phyloP scores from a whole-genome alignment of 2,888 invertebrate species.

The Leptopilina myrica region DNA sequence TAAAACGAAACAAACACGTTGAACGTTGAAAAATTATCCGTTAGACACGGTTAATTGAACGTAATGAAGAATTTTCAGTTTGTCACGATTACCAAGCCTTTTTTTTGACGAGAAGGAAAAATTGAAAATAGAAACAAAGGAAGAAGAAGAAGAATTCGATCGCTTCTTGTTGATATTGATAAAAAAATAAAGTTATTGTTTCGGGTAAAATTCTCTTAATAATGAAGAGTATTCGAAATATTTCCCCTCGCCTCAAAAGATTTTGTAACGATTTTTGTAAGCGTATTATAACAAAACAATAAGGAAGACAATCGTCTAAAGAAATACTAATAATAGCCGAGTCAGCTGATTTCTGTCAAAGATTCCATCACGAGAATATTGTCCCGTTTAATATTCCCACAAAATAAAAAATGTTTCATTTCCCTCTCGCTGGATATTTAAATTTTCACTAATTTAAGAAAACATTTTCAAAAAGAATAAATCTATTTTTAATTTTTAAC shows the following conservation, averaged over 20 bases:
- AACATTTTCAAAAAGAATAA: too few species aligned
- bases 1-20: neutral
- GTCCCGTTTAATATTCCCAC: neutral
- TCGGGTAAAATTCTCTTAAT: neutral
- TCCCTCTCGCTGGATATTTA: too few species aligned
- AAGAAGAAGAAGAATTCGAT: neutral
- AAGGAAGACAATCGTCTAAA: slow-evolving; percentile 46
- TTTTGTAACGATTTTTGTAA: neutral
- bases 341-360: slow-evolving; percentile 56
- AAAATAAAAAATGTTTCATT: too few species aligned
- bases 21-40: neutral
- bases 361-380: neutral
- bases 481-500: too few species aligned
- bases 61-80: neutral
- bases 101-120: neutral
- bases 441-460: too few species aligned
- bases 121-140: slow-evolving; percentile 6
- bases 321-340: slow-evolving; percentile 52
- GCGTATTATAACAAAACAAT: neutral
- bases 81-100: slow-evolving; percentile 6
- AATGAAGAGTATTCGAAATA: neutral
- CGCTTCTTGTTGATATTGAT: neutral
- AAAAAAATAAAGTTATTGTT: neutral
- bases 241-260: neutral
- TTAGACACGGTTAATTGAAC: slow-evolving; percentile 7